Evolutionary conservation across 2,888 invertebrate genomes (phyloP).

Genomic region (Phortica magna): DNA sequence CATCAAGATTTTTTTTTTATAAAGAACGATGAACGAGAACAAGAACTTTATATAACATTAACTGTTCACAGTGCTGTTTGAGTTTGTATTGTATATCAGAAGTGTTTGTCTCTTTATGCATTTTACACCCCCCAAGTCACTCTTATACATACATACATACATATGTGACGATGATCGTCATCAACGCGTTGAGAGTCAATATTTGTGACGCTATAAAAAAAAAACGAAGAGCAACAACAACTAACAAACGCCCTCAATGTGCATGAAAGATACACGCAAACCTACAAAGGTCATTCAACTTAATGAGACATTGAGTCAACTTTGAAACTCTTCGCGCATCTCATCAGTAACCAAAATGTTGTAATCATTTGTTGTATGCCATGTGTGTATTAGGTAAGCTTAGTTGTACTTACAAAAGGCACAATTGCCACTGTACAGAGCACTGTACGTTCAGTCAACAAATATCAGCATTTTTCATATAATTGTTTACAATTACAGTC

Average conservation of each 20-base stretch:
- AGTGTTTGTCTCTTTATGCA: no score
- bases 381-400: no score
- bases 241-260: neutral
- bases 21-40: neutral
- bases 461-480: neutral
- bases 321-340: no score
- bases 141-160: neutral
- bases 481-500: slow-evolving; percentile 22
- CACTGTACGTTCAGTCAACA: neutral
- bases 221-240: no score
- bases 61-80: neutral
- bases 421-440: no score
- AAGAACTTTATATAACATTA: neutral
- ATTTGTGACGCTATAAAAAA: neutral
- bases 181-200: neutral
- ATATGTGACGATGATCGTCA: neutral
- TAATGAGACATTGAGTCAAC: no score
- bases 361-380: no score
- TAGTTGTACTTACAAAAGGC: no score
- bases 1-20: neutral
- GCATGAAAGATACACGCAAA: neutral
- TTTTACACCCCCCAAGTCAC: neutral
- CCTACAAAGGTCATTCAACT: neutral
- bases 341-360: no score
- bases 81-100: no score